These are phyloP conservation scores for Drosophila picticornis DNA, from an alignment of 2,888 invertebrate genomes.

Conservation along the genomic window DNA sequence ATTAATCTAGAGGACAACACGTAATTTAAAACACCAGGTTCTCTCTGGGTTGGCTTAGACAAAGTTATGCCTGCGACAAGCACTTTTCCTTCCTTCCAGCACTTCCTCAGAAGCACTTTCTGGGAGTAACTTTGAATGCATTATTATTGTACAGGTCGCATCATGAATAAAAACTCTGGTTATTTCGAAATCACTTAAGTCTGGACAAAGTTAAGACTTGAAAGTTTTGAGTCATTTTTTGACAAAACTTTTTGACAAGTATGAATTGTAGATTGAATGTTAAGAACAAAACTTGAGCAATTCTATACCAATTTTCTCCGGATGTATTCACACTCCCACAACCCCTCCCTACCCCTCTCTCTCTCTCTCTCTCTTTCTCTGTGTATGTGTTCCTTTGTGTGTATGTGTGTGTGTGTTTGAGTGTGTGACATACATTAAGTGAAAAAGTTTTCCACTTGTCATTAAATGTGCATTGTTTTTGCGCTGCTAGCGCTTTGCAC, in stretches of 20 bases:
- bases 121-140: background rate
- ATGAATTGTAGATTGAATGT: background rate
- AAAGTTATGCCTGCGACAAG: background rate
- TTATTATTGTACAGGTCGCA: background rate
- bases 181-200: background rate
- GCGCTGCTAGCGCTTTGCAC: constrained; percentile 61
- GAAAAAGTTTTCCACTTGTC: constrained; percentile 80
- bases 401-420: constrained; percentile 18
- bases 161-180: background rate
- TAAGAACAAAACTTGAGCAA: background rate
- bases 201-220: background rate
- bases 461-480: constrained; percentile 80
- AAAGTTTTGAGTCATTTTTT: background rate
- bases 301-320: background rate
- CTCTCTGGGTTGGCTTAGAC: background rate
- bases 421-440: constrained; percentile 77
- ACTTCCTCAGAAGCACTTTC: background rate
- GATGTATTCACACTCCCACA: background rate
- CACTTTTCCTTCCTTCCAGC: too few relatives aligned
- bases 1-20: background rate
- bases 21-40: background rate
- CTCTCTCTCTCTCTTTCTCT: background rate
- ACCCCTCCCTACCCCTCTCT: background rate
- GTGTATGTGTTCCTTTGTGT: constrained; percentile 13
- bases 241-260: background rate